Conservation (phyloP, 2,797 vertebrate genomes). For the Limnodromus scolopaceus region DNA sequence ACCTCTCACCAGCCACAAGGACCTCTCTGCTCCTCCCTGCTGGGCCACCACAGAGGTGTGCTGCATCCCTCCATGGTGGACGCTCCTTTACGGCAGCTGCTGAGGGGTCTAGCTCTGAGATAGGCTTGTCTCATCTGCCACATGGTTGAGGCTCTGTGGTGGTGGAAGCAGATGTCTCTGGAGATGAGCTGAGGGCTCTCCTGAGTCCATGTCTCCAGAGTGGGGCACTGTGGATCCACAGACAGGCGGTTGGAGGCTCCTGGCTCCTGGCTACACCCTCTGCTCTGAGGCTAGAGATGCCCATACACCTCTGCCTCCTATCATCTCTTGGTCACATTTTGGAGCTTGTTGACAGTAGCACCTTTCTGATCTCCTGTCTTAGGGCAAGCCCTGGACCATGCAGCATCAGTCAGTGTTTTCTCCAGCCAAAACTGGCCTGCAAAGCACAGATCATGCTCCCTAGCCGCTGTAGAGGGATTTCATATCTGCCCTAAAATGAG, state of each 20-base stretch:
- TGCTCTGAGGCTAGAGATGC: not conserved
- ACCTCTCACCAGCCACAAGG: accelerated
- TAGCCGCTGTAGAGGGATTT: not conserved
- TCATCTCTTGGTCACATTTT: not conserved
- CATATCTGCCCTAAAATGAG: not conserved
- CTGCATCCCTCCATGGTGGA: not conserved
- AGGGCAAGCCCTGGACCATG: not conserved
- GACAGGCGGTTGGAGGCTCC: accelerated
- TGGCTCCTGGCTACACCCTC: not conserved
- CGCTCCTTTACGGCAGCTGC: accelerated
- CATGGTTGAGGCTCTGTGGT: accelerated
- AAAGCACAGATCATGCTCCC: not conserved
- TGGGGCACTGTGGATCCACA: accelerated
- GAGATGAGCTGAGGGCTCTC: not conserved
- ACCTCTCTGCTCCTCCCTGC: accelerated
- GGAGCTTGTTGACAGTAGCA: not conserved
- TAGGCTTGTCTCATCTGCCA: not conserved
- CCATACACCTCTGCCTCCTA: not conserved
- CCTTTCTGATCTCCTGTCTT: not conserved
- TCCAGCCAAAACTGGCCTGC: not conserved
- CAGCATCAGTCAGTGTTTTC: not conserved
- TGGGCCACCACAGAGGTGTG: accelerated
- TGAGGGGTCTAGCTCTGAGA: not conserved
- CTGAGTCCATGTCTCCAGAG: not conserved
- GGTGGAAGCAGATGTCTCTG: not conserved